Conservation (phyloP, 2,888 invertebrate genomes). For the Syritta pipiens region DNA sequence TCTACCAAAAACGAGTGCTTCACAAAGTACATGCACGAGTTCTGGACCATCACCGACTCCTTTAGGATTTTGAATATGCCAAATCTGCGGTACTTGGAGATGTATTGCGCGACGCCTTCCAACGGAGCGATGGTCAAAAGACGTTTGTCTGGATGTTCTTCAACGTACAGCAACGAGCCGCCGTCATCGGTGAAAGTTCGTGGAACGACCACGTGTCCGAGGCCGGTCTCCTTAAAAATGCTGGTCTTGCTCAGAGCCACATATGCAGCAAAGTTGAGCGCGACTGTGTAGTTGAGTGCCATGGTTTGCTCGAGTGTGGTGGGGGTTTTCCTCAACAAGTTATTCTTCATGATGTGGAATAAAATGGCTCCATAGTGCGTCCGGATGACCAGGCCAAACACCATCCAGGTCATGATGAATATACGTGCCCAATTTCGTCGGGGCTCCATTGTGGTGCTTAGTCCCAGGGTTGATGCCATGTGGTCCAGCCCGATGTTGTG, state of each 20-base stretch:
- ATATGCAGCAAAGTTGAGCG: too few species aligned
- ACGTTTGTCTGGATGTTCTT: constrained; percentile 17
- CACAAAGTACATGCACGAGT: constrained; percentile 70
- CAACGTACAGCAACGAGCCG: constrained; percentile 52
- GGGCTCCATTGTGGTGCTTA: constrained; percentile 43
- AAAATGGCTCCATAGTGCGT: constrained; percentile 71
- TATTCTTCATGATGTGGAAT: constrained; percentile 70
- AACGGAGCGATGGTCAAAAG: constrained; percentile 55
- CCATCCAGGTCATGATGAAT: constrained; percentile 70
- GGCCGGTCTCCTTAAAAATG: constrained; percentile 26
- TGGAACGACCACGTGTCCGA: constrained; percentile 34
- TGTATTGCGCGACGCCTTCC: constrained; percentile 66
- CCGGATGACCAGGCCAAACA: constrained; percentile 68
- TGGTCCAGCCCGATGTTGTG: constrained; percentile 9
- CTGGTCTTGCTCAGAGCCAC: constrained; percentile 63
- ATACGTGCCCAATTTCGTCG: constrained; percentile 50
- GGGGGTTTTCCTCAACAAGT: constrained; percentile 70
- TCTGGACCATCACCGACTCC: constrained; percentile 5
- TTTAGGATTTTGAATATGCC: constrained; percentile 13
- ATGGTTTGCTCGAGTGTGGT: constrained; percentile 61
- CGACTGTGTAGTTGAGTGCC: constrained; percentile 62
- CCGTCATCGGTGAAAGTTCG: constrained; percentile 34
- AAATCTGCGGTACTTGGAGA: constrained; percentile 12
- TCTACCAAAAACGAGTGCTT: constrained; percentile 73
- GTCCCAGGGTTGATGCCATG: constrained; percentile 53